Conservation (phyloP, 1,140 invertebrate genomes). For the Drosophila neocordata region DNA sequence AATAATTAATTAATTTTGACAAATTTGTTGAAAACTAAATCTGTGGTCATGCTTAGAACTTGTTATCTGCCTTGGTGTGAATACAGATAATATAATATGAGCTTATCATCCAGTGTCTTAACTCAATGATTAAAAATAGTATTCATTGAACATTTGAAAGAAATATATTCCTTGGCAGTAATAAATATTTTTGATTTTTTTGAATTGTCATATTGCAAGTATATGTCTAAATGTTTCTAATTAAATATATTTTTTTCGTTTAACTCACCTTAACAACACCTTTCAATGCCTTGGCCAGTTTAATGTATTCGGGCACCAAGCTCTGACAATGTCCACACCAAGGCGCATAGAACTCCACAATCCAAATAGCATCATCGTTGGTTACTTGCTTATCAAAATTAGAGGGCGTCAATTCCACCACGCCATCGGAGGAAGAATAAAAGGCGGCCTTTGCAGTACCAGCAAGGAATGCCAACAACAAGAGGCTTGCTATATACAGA, state of each 20-base stretch:
- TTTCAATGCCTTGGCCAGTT: slow-evolving; percentile 94
- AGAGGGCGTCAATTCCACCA: slow-evolving; percentile 93
- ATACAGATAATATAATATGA: neutral
- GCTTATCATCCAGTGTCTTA: too few species aligned
- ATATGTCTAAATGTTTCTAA: too few species aligned
- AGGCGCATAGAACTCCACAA: slow-evolving; percentile 95
- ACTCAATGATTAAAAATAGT: too few species aligned
- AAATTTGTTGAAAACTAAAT: neutral
- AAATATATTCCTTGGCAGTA: too few species aligned
- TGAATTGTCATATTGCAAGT: too few species aligned
- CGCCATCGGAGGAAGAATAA: slow-evolving; percentile 92
- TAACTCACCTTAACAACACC: slow-evolving; percentile 91
- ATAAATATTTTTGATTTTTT: too few species aligned
- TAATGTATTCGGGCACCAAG: slow-evolving; percentile 93
- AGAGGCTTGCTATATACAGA: slow-evolving; percentile 42
- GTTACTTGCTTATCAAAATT: slow-evolving; percentile 96
- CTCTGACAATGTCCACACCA: slow-evolving; percentile 96
- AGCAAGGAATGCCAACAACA: slow-evolving; percentile 50
- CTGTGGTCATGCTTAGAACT: neutral
- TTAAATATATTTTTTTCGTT: too few species aligned
- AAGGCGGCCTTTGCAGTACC: slow-evolving; percentile 86
- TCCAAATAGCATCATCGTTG: slow-evolving; percentile 93
- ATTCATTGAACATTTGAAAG: too few species aligned
- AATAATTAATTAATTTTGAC: too few species aligned
- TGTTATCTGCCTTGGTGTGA: neutral